Evolutionary conservation across 2,888 invertebrate genomes (phyloP).

Genomic region (Zelleria hepariella): DNA sequence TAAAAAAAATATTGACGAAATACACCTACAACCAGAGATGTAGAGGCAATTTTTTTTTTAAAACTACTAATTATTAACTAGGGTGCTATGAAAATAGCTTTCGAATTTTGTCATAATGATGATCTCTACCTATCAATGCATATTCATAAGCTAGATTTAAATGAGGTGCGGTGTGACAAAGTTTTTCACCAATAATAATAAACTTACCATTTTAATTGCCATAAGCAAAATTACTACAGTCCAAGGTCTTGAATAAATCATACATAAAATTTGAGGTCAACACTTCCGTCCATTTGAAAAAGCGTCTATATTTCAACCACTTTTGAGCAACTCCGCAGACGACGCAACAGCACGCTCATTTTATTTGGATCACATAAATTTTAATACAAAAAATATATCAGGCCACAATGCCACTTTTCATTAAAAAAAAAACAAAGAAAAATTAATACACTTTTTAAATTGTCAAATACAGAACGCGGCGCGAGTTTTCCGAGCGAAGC

Average conservation of each 20-base stretch:
- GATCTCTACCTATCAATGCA: background rate
- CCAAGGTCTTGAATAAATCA: slow-evolving; percentile 70
- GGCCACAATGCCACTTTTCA: slow-evolving; percentile 7
- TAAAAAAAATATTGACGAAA: too few species aligned
- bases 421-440: background rate
- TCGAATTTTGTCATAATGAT: too few species aligned
- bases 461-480: background rate
- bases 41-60: too few species aligned
- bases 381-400: background rate
- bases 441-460: background rate
- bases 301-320: slow-evolving; percentile 27
- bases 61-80: too few species aligned
- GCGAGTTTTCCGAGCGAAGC: background rate
- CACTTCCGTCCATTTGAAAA: slow-evolving; percentile 59
- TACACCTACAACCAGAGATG: too few species aligned
- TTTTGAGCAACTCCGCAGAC: slow-evolving; percentile 27
- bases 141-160: background rate
- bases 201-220: slow-evolving; percentile 68
- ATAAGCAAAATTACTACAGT: slow-evolving; percentile 64
- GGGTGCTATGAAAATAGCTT: too few species aligned
- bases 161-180: background rate
- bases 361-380: slow-evolving; percentile 12
- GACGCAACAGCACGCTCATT: slow-evolving; percentile 13
- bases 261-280: slow-evolving; percentile 63
- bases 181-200: background rate